Evolutionary conservation across 1,140 invertebrate species (phyloP), one percentile per base, ranked within the genome.

Genomic region (Drosophila miranda): DNA sequence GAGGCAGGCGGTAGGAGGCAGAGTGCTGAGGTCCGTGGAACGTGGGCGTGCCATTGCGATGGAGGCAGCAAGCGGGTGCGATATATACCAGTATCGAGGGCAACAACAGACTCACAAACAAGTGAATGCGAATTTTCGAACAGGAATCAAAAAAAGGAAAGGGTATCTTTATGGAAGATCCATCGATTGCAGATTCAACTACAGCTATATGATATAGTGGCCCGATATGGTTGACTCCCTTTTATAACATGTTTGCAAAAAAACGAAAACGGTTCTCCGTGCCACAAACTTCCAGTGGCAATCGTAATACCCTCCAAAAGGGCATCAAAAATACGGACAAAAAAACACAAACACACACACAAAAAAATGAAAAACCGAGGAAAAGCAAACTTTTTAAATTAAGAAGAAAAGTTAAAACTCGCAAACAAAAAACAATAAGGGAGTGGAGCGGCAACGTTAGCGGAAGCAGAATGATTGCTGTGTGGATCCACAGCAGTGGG

Each of bases 321-420:
- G 34, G 34, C 11, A 38, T 38, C 34, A 38, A 13, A 38, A 38
- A 11, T 38, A 76, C 44, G 50, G 23, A 42, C 41, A 58, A 69
- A 48, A 49, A 23, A 16, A 52, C 14, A 66, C 13, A 60, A 21
- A 60, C 14, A 42, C 16, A 60, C 54, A 60, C 54, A 26, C 23
- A 6, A 6, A 26, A 26, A 26, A 26, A 26, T 5, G 5, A 26
- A 26, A 68, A 55, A 48, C 43, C 66, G 66, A 26, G 62, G 34
- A 55, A 60, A 44, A 74, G 63, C 75, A 82, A 84, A 84, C 77
- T 84, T 84, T 84, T 84, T 86, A 84, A 84, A 84, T 84, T 84
- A 84, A 84, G 81, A 76, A 86, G 77, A 82, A 84, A 84, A 84
- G 77, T 86, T 84, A 84, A 83, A 84, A 84, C 82, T 81, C 73